phyloP scores from a whole-genome alignment of 2,888 invertebrate species.

The Ephialtes manifestator region DNA sequence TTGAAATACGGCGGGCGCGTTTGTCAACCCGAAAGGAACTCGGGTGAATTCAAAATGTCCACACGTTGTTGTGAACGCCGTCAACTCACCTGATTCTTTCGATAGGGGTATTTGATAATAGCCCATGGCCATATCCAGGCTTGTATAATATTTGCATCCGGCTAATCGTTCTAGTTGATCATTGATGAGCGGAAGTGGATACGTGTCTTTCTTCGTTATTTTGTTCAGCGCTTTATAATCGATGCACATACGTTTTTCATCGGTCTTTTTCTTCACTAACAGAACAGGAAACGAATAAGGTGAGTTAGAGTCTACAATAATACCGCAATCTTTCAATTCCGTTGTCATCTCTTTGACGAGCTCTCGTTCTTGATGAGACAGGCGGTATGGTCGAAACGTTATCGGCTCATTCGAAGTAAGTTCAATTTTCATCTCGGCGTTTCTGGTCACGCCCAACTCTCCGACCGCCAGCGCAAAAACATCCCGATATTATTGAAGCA shows the following conservation, averaged over 20 bases:
- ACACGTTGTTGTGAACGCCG: constrained; percentile 77
- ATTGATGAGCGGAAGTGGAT: constrained; percentile 74
- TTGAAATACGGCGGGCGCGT: background rate
- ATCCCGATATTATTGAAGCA: background rate
- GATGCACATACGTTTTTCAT: constrained; percentile 73
- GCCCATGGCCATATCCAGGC: constrained; percentile 75
- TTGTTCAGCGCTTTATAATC: constrained; percentile 77
- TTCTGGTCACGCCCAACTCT: background rate
- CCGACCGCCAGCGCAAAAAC: background rate
- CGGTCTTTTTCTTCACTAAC: constrained; percentile 71
- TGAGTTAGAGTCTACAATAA: constrained; percentile 70
- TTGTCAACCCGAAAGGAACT: constrained; percentile 84
- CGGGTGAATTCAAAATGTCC: constrained; percentile 80
- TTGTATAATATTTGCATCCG: constrained; percentile 73
- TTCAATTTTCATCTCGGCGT: constrained; percentile 33
- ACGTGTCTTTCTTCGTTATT: constrained; percentile 73
- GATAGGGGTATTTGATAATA: constrained; percentile 76
- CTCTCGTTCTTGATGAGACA: constrained; percentile 53
- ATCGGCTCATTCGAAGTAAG: constrained; percentile 39
- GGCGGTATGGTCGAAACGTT: constrained; percentile 50
- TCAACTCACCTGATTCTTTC: constrained; percentile 74
- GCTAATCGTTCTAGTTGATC: constrained; percentile 75
- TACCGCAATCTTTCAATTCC: constrained; percentile 45
- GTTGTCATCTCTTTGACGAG: constrained; percentile 47
- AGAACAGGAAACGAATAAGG: constrained; percentile 56